phyloP scores from a whole-genome alignment of 1,140 invertebrate genomes.

The Drosophila tropicalis region DNA sequence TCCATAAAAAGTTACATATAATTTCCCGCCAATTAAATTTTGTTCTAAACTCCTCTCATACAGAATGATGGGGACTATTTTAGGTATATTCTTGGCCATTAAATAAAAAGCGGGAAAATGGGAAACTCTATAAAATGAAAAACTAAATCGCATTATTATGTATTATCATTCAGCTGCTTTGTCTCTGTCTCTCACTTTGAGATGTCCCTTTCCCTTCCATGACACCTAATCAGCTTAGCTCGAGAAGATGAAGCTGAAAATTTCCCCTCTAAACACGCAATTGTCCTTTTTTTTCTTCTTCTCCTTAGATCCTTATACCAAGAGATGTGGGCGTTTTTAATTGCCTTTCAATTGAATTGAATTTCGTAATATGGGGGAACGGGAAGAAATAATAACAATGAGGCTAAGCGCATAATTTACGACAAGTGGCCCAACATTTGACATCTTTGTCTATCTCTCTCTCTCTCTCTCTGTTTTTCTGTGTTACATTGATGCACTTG shows the following conservation, averaged over 20 bases:
- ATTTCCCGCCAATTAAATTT: neutral
- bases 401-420: conserved; percentile 45
- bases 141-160: conserved; percentile 10
- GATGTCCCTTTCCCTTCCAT: conserved; percentile 5
- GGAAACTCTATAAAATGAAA: conserved; percentile 16
- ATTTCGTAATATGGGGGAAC: conserved; percentile 16
- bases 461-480: neutral
- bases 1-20: neutral
- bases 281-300: conserved; percentile 34
- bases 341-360: conserved; percentile 19
- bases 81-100: neutral
- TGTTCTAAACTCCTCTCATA: neutral
- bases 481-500: neutral
- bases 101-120: neutral
- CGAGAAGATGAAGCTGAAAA: conserved; percentile 29
- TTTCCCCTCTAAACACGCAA: conserved; percentile 41
- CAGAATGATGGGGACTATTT: neutral
- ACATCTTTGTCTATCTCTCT: neutral
- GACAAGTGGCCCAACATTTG: conserved; percentile 56
- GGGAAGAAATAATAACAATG: conserved; percentile 57
- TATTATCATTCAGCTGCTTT: conserved; percentile 54
- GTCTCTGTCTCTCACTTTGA: conserved; percentile 14
- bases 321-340: conserved; percentile 50
- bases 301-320: neutral
- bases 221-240: conserved; percentile 66